A percentile compares a stretch with the other conserved stretches of the same genome.
phyloP scores from a whole-genome alignment of 2,888 invertebrate species.

The Linyphia triangularis region DNA sequence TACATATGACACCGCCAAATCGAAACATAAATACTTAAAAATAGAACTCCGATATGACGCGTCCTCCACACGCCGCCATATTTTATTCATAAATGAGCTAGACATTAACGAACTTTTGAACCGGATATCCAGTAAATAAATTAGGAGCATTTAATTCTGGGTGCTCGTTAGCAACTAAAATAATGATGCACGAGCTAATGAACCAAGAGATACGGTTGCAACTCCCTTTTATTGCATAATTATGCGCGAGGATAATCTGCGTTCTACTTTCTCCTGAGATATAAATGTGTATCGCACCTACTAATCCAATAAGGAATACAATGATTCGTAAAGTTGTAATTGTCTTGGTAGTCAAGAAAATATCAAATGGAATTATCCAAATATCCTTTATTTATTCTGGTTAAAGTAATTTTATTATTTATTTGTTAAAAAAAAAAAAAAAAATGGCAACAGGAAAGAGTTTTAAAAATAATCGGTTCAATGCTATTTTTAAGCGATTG shows the following conservation, averaged over 20 bases:
- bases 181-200: constrained; percentile 47
- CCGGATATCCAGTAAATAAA: constrained; percentile 25
- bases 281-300: constrained; percentile 36
- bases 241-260: constrained; percentile 3
- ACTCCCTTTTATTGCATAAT: constrained; percentile 49
- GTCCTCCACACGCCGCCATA: background rate
- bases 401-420: too few relatives aligned
- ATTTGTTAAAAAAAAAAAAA: too few relatives aligned
- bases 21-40: too few relatives aligned
- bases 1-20: too few relatives aligned
- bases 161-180: constrained; percentile 3
- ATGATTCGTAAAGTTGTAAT: background rate
- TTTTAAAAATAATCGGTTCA: too few relatives aligned
- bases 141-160: constrained; percentile 34
- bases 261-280: constrained; percentile 6
- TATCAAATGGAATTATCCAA: background rate
- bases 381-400: too few relatives aligned
- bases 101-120: background rate
- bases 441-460: too few relatives aligned
- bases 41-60: too few relatives aligned
- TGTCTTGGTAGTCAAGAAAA: background rate
- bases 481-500: too few relatives aligned
- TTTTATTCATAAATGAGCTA: background rate
- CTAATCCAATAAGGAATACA: background rate
- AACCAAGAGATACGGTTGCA: constrained; percentile 30